A percentile compares a stretch with the other conserved stretches of the same genome.
Evolutionary conservation across 1,140 invertebrate genomes (phyloP).

Genomic region (Physella acuta): DNA sequence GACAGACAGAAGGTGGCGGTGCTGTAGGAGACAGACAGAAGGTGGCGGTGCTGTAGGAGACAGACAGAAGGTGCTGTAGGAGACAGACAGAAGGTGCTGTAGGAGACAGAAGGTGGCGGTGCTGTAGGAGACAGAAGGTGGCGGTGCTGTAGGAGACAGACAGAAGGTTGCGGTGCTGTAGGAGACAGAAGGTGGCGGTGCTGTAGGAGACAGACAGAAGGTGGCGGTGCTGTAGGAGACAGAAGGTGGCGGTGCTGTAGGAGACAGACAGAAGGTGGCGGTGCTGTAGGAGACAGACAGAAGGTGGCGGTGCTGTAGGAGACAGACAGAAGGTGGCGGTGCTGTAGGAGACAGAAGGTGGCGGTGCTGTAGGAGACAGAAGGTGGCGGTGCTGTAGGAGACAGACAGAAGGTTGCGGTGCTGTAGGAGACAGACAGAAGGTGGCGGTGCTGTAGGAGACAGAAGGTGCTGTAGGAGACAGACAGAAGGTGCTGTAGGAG

Average conservation of each 20-base stretch:
- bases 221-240: conserved; percentile 26
- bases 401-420: conserved; percentile 16
- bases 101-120: conserved; percentile 16
- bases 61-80: too few species aligned
- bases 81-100: conserved; percentile 27
- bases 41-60: conserved; percentile 25
- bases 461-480: too few species aligned
- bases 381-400: conserved; percentile 27
- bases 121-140: conserved; percentile 25
- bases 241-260: conserved; percentile 28
- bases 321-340: conserved; percentile 26
- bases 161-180: too few species aligned
- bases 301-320: too few species aligned
- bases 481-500: conserved; percentile 21
- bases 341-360: conserved; percentile 18
- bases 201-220: conserved; percentile 15
- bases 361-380: conserved; percentile 25
- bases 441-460: conserved; percentile 25
- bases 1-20: conserved; percentile 26
- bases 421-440: conserved; percentile 25
- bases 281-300: conserved; percentile 16
- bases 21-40: conserved; percentile 19
- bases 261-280: conserved; percentile 17
- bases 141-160: conserved; percentile 21
- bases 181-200: conserved; percentile 26